Evolutionary conservation across 2,888 invertebrate genomes (phyloP).

Genomic region (Neoitamus cyanurus): DNA sequence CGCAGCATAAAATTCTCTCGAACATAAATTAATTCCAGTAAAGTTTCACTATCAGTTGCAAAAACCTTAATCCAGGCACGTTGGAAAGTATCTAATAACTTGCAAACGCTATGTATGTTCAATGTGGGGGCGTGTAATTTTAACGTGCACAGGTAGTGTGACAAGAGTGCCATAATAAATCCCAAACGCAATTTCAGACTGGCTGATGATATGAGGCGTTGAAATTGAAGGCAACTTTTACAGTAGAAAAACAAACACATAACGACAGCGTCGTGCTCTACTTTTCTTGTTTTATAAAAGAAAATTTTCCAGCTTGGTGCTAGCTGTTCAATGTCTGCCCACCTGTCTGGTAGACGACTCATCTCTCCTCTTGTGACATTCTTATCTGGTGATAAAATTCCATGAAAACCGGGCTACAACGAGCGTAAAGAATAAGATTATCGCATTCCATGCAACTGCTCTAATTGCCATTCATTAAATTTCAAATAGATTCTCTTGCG

Average conservation of each 20-base stretch:
- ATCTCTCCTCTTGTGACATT: background rate
- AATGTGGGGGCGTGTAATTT: background rate
- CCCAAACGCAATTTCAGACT: background rate
- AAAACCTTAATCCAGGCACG: background rate
- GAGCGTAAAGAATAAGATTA: background rate
- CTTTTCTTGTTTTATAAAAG: background rate
- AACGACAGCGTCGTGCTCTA: background rate
- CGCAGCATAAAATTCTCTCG: background rate
- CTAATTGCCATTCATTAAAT: constrained; percentile 1
- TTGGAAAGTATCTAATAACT: constrained; percentile 5
- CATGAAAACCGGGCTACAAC: background rate
- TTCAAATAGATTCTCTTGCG: background rate
- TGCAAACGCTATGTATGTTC: background rate
- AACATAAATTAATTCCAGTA: background rate
- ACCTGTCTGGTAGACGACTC: background rate
- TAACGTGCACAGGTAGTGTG: background rate
- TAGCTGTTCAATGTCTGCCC: background rate
- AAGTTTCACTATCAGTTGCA: background rate
- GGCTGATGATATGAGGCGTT: background rate
- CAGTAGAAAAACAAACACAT: background rate
- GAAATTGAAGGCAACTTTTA: background rate
- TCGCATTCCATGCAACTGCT: background rate
- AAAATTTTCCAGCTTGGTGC: background rate
- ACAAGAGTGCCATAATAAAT: background rate
- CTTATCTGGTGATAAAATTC: constrained; percentile 1